These are phyloP conservation scores for Lasioglossum figueresi DNA, from an alignment of 2,888 invertebrate genomes.

Conservation along the genomic window DNA sequence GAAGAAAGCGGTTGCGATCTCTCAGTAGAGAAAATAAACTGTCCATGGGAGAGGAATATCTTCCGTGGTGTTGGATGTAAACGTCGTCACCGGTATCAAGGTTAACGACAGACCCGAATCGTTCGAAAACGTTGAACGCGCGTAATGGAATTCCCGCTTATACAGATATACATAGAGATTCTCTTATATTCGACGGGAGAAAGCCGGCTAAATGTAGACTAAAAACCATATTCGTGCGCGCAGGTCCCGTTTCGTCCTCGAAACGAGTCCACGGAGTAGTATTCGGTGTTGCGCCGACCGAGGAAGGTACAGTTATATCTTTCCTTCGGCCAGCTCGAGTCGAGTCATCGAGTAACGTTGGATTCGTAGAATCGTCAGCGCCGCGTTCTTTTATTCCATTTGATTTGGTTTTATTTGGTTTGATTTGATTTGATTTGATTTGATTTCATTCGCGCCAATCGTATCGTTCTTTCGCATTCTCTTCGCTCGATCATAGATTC, in stretches of 20 bases:
- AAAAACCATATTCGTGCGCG: conserved; percentile 32
- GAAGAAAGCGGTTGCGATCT: neutral
- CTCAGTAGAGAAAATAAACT: neutral
- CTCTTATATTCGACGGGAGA: conserved; percentile 35
- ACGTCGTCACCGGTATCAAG: neutral
- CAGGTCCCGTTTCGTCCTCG: conserved; percentile 4
- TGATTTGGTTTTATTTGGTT: no score
- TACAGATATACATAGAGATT: conserved; percentile 6
- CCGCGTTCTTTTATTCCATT: no score
- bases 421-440: no score
- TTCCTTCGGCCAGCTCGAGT: neutral
- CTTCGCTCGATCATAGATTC: neutral
- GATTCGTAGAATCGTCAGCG: neutral
- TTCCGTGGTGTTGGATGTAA: neutral
- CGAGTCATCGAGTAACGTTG: neutral
- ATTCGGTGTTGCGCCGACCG: neutral
- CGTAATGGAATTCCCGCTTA: conserved; percentile 15
- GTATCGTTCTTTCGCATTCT: neutral
- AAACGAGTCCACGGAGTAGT: neutral
- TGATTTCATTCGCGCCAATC: neutral
- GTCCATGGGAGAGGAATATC: neutral
- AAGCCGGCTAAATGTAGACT: conserved; percentile 22
- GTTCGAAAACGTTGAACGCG: conserved; percentile 26
- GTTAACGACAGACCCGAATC: conserved; percentile 3
- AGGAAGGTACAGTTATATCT: neutral